Percentiles rank a stretch among this genome's conserved stretches.
Evolutionary conservation across 2,113 vertebrate species (phyloP).

Genomic region (Tenrec ecaudatus): DNA sequence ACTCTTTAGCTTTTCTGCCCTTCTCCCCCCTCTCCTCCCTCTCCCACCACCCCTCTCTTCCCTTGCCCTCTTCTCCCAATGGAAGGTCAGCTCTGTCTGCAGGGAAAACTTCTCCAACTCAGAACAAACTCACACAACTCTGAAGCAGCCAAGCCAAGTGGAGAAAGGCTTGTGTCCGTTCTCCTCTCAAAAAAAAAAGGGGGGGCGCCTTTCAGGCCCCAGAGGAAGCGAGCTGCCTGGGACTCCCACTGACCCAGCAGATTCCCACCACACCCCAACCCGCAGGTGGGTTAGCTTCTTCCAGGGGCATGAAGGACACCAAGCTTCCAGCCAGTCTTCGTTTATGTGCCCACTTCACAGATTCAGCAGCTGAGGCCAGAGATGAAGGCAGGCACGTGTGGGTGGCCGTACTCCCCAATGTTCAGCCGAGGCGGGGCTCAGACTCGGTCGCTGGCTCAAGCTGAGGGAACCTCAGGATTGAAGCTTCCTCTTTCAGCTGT

Average conservation of each 20-base stretch:
- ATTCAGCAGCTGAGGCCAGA: neutral
- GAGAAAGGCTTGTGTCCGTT: neutral
- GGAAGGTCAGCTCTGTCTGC: fast-evolving
- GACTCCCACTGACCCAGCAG: too few species aligned
- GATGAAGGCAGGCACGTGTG: fast-evolving
- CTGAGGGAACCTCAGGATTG: neutral
- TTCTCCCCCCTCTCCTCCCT: too few species aligned
- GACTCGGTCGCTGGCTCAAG: neutral
- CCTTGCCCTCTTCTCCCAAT: neutral
- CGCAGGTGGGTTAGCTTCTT: neutral
- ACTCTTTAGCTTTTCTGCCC: too few species aligned
- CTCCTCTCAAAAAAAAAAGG: fast-evolving
- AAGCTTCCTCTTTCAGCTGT: too few species aligned
- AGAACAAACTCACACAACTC: too few species aligned
- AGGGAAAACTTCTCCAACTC: neutral
- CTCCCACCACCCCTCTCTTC: neutral
- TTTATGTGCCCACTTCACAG: neutral
- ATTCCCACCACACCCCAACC: too few species aligned
- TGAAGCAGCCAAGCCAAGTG: neutral
- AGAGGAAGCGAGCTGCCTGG: too few species aligned
- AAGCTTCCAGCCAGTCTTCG: fast-evolving
- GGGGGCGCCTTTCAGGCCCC: too few species aligned
- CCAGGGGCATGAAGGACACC: neutral
- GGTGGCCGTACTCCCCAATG: fast-evolving
- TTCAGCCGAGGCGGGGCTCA: too few species aligned